These are phyloP conservation scores for Melieria picta DNA, from an alignment of 2,888 invertebrate species.

Conservation along the genomic window DNA sequence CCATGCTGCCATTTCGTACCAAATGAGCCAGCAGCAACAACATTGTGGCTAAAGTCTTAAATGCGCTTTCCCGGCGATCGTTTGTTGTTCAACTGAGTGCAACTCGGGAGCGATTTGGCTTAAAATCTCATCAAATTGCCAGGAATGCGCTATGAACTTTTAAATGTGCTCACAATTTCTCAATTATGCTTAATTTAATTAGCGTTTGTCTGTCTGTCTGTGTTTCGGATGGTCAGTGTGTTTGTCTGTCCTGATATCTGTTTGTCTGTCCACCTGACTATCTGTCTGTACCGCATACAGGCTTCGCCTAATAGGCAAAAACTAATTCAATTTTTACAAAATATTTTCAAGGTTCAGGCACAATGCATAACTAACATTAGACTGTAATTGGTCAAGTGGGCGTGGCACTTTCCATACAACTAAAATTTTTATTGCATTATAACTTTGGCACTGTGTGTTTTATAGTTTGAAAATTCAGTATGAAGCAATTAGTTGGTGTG, in stretches of 20 bases:
- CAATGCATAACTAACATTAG: not conserved
- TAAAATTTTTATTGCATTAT: too few relatives aligned
- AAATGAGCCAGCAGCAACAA: not conserved
- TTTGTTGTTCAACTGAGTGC: not conserved
- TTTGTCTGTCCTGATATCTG: too few relatives aligned
- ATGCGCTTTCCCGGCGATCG: not conserved
- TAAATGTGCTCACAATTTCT: not conserved
- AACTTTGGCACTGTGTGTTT: too few relatives aligned
- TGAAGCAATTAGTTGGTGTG: too few relatives aligned
- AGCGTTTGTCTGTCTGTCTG: not conserved
- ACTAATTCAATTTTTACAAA: not conserved
- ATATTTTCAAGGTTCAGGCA: not conserved
- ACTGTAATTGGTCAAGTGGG: too few relatives aligned
- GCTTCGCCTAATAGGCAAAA: not conserved
- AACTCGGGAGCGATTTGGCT: not conserved
- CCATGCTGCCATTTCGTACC: not conserved
- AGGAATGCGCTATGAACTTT: not conserved
- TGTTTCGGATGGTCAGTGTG: not conserved
- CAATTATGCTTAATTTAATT: not conserved
- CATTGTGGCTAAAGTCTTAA: not conserved
- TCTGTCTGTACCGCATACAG: too few relatives aligned
- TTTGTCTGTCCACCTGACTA: too few relatives aligned
- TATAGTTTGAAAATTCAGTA: too few relatives aligned
- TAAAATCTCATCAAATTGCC: not conserved
- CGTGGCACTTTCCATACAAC: too few relatives aligned